Percentiles rank a stretch among this genome's conserved stretches.
Evolutionary conservation across 2,113 vertebrate genomes (phyloP).

Genomic region (Albula glossodonta): DNA sequence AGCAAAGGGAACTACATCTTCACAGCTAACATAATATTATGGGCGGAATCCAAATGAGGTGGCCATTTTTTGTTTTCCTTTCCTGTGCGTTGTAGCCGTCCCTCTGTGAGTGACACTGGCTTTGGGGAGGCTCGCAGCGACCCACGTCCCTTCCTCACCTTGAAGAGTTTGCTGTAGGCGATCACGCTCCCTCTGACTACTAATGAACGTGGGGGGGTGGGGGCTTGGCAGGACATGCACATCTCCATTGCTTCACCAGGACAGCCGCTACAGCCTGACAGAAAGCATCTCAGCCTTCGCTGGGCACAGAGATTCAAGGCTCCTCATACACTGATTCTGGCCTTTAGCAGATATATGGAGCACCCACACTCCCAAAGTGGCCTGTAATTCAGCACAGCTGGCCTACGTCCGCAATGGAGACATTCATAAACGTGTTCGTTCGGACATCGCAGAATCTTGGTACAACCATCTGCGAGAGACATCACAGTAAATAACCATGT

Average conservation of each 20-base stretch:
- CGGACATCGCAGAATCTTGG: too few species aligned
- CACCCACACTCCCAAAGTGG: too few species aligned
- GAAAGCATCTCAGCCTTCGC: not conserved
- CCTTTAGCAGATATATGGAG: too few species aligned
- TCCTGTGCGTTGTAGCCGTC: conserved; percentile 38
- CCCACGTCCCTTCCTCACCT: conserved; percentile 54
- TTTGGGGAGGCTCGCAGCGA: conserved; percentile 52
- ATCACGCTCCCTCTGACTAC: conserved; percentile 35
- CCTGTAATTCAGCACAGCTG: too few species aligned
- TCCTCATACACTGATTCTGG: too few species aligned
- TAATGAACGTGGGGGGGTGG: conserved; percentile 21
- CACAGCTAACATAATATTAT: not conserved
- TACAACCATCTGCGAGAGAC: too few species aligned
- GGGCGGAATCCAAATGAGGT: not conserved
- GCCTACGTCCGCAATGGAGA: not conserved
- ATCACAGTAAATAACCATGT: too few species aligned
- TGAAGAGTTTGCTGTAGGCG: conserved; percentile 60
- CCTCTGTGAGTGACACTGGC: conserved; percentile 42
- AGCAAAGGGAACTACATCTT: conserved; percentile 18
- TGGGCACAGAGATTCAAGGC: not conserved
- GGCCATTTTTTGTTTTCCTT: conserved; percentile 18
- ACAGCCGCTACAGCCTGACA: not conserved
- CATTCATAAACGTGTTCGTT: too few species aligned
- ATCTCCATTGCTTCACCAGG: not conserved
- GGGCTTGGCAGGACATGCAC: conserved; percentile 29